These are phyloP conservation scores for Megastigmus dorsalis DNA, from an alignment of 2,888 invertebrate species.

Conservation along the genomic window DNA sequence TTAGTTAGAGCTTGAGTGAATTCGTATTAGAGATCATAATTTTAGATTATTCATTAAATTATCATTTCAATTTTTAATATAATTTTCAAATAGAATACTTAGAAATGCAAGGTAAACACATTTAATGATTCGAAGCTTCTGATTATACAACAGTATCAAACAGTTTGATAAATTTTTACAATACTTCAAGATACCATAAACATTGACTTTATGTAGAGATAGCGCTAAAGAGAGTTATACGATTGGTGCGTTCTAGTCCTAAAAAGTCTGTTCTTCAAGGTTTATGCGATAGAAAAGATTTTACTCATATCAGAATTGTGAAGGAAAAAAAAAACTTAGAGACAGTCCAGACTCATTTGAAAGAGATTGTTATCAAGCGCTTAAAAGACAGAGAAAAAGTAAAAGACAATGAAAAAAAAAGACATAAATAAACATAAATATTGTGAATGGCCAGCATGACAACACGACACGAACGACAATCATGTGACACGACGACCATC, in stretches of 20 bases:
- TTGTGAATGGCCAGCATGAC: slow-evolving; percentile 73
- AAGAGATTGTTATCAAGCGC: slow-evolving; percentile 17
- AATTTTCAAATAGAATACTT: too few species aligned
- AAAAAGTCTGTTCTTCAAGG: slow-evolving; percentile 27
- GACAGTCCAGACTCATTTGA: slow-evolving; percentile 4
- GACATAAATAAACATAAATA: slow-evolving; percentile 33
- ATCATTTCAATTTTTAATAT: background rate
- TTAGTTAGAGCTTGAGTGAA: too few species aligned
- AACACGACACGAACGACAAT: slow-evolving; percentile 75
- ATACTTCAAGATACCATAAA: background rate
- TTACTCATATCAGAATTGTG: background rate
- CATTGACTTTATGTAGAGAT: background rate
- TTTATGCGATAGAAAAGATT: slow-evolving; percentile 11
- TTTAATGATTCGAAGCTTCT: background rate
- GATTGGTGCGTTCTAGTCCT: slow-evolving; percentile 10
- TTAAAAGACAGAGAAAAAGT: slow-evolving; percentile 9
- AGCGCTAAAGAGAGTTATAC: slow-evolving; percentile 41
- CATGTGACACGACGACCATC: slow-evolving; percentile 75
- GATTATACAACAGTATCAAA: background rate
- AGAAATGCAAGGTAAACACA: background rate
- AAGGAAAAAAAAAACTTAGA: background rate
- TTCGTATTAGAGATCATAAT: too few species aligned
- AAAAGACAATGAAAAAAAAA: slow-evolving; percentile 18
- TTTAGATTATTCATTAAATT: background rate
- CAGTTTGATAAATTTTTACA: background rate